A percentile compares a stretch with the other conserved stretches of the same genome.
These are phyloP conservation scores for Cydia strobilella DNA, from an alignment of 1,140 invertebrate genomes.

Conservation along the genomic window DNA sequence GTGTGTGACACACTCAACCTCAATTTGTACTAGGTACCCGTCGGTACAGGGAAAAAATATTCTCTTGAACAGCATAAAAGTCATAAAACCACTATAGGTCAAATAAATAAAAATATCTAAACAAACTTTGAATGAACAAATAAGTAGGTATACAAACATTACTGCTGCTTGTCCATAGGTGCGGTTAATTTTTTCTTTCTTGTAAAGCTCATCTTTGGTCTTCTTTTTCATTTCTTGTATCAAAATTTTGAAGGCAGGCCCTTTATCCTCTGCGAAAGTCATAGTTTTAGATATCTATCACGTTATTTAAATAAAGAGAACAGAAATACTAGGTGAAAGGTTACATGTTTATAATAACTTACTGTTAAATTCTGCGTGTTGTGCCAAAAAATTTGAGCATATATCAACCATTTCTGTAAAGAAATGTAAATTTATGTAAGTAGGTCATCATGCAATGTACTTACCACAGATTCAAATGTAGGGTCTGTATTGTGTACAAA, in stretches of 20 bases:
- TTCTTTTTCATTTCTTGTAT: constrained; percentile 55
- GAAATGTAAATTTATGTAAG: constrained; percentile 22
- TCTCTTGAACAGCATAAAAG: too few relatives aligned
- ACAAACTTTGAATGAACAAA: background rate
- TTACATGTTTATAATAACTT: constrained; percentile 38
- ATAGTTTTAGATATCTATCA: background rate
- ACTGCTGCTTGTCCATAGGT: constrained; percentile 53
- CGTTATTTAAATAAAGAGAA: too few relatives aligned
- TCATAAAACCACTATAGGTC: too few relatives aligned
- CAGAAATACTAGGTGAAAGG: background rate
- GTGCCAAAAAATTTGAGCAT: constrained; percentile 60
- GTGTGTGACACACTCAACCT: too few relatives aligned
- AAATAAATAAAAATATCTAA: background rate
- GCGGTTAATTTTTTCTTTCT: constrained; percentile 49
- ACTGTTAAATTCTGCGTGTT: constrained; percentile 66
- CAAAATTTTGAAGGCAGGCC: constrained; percentile 57
- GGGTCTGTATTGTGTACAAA: too few relatives aligned
- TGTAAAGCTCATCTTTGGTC: constrained; percentile 49
- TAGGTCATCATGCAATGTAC: background rate
- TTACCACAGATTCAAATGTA: too few relatives aligned
- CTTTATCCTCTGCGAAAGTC: constrained; percentile 60
- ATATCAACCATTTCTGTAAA: constrained; percentile 63
- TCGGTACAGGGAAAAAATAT: too few relatives aligned
- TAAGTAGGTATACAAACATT: constrained; percentile 46
- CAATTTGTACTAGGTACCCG: too few relatives aligned